These are phyloP conservation scores for Acronicta psi DNA, from an alignment of 2,888 invertebrate genomes.

Conservation along the genomic window DNA sequence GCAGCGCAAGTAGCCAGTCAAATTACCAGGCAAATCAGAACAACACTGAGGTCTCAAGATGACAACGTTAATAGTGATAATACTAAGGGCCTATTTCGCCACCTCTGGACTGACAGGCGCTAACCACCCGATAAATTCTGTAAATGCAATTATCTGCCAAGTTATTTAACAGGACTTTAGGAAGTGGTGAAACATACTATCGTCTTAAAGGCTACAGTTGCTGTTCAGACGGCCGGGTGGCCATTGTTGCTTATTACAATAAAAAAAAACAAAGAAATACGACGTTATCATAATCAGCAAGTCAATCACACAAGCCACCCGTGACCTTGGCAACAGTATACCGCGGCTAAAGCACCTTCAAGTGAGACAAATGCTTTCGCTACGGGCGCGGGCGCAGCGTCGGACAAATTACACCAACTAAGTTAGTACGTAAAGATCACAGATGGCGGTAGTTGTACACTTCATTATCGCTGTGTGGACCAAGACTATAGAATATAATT, in stretches of 20 bases:
- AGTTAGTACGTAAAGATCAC: conserved; percentile 11
- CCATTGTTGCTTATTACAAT: conserved; percentile 5
- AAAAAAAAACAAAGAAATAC: not conserved
- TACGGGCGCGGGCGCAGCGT: conserved; percentile 28
- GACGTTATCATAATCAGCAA: conserved; percentile 1
- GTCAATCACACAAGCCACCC: conserved; percentile 2
- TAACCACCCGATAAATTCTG: too few relatives aligned
- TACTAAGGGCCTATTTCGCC: too few relatives aligned
- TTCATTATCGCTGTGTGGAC: not conserved
- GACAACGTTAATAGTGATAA: too few relatives aligned
- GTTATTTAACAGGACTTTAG: too few relatives aligned
- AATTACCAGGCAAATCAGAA: too few relatives aligned
- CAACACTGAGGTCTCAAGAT: too few relatives aligned
- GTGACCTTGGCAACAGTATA: conserved; percentile 57
- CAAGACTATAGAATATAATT: not conserved
- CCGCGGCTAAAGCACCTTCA: conserved; percentile 47
- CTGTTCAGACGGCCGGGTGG: too few relatives aligned
- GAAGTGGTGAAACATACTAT: too few relatives aligned
- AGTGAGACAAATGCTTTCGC: conserved; percentile 69
- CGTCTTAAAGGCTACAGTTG: too few relatives aligned
- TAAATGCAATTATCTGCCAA: too few relatives aligned
- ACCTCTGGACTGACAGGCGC: too few relatives aligned
- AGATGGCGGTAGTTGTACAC: conserved; percentile 32
- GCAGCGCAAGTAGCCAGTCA: too few relatives aligned
- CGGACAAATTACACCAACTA: not conserved